phyloP scores from a whole-genome alignment of 1,140 invertebrate species.

The Procambarus clarkii region DNA sequence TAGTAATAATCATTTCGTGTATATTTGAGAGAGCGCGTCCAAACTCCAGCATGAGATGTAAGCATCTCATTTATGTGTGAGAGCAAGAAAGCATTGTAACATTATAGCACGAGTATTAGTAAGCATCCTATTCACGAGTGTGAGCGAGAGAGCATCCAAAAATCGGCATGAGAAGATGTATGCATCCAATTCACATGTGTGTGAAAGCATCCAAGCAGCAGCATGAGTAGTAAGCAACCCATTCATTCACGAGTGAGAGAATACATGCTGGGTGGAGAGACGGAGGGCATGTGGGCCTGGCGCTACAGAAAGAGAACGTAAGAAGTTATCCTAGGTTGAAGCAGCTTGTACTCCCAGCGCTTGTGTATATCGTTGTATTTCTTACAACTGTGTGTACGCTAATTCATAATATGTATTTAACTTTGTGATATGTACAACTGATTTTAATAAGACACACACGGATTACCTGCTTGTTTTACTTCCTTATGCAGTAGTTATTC shows the following conservation, averaged over 20 bases:
- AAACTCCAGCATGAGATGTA: too few relatives aligned
- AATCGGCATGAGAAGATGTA: too few relatives aligned
- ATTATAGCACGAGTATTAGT: not conserved
- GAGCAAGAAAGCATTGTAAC: too few relatives aligned
- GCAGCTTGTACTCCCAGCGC: constrained; percentile 55
- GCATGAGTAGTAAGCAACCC: not conserved
- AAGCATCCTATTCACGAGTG: not conserved
- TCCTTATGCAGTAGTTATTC: not conserved
- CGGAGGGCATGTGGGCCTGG: not conserved
- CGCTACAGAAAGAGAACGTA: not conserved
- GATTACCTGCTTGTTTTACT: constrained; percentile 29
- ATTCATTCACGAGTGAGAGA: not conserved
- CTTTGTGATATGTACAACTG: constrained; percentile 71
- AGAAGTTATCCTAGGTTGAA: constrained; percentile 46
- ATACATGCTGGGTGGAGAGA: not conserved
- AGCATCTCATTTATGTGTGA: not conserved
- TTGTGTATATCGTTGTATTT: constrained; percentile 67
- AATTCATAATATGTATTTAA: constrained; percentile 68
- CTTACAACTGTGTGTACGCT: constrained; percentile 68
- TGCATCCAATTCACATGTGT: too few relatives aligned
- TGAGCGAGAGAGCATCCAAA: not conserved
- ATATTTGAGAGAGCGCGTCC: too few relatives aligned
- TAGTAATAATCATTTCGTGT: too few relatives aligned
- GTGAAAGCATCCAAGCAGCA: not conserved
- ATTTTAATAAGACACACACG: constrained; percentile 68